A percentile compares a stretch with the other conserved stretches of the same genome.
Evolutionary conservation across 2,888 invertebrate species (phyloP).

Genomic region (Toxonevra muliebris): DNA sequence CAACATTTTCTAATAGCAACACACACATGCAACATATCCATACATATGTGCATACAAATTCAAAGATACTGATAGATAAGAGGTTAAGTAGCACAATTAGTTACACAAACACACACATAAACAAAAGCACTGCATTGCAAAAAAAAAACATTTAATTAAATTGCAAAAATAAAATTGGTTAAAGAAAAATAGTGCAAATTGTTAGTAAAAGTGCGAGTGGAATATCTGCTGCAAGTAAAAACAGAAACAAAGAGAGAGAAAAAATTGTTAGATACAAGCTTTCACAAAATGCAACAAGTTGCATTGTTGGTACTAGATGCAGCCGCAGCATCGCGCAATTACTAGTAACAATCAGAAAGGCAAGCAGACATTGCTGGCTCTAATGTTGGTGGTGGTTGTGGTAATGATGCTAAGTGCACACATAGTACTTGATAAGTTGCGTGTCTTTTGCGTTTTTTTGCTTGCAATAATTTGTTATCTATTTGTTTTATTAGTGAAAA

Average conservation of each 20-base stretch:
- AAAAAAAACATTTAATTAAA: conserved; percentile 1
- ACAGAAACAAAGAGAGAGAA: not conserved
- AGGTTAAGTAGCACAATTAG: not conserved
- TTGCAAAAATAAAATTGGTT: not conserved
- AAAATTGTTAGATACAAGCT: conserved; percentile 19
- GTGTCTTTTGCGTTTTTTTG: too few species aligned
- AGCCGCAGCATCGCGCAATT: not conserved
- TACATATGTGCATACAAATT: not conserved
- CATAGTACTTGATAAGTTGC: too few species aligned
- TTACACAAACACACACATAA: not conserved
- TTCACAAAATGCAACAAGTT: conserved; percentile 32
- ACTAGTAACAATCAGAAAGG: too few species aligned
- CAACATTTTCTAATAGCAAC: too few species aligned
- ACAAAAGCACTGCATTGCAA: not conserved
- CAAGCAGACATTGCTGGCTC: too few species aligned
- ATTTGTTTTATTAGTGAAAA: too few species aligned
- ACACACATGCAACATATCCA: too few species aligned
- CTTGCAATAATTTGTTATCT: too few species aligned
- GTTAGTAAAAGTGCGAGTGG: conserved; percentile 23
- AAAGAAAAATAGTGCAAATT: conserved; percentile 6
- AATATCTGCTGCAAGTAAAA: conserved; percentile 10
- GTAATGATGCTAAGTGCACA: too few species aligned
- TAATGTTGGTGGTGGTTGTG: too few species aligned
- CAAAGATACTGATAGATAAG: not conserved
- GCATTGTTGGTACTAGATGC: not conserved